phyloP scores from a whole-genome alignment of 1,140 invertebrate species.

The Scaptomyza graminum region DNA sequence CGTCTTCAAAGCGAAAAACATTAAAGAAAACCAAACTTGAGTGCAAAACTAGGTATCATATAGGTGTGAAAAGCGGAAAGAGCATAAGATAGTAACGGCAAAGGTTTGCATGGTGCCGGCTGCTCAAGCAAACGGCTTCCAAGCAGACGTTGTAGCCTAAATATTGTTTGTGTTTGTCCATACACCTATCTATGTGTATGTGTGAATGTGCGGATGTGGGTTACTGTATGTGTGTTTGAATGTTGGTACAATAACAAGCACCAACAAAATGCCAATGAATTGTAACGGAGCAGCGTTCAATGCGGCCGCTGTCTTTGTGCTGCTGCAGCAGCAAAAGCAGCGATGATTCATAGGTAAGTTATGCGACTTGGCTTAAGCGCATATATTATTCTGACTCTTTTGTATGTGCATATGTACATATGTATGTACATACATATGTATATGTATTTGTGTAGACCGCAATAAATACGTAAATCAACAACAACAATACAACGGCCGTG shows the following conservation, averaged over 20 bases:
- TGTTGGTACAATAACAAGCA: conserved; percentile 70
- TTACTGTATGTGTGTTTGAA: conserved; percentile 13
- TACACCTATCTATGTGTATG: conserved; percentile 23
- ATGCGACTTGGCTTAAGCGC: conserved; percentile 26
- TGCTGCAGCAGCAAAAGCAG: conserved; percentile 48
- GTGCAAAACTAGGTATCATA: conserved; percentile 35
- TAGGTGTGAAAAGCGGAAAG: conserved; percentile 1
- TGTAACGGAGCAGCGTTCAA: conserved; percentile 66
- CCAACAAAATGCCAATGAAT: conserved; percentile 70
- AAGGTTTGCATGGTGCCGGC: conserved; percentile 27
- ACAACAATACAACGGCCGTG: conserved; percentile 54
- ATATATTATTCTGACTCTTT: conserved; percentile 4
- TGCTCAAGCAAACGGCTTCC: conserved; percentile 22
- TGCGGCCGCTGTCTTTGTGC: conserved; percentile 49
- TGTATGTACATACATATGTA: too few species aligned
- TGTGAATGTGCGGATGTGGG: conserved; percentile 29
- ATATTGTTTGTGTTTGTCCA: conserved; percentile 26
- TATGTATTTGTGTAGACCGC: conserved; percentile 35
- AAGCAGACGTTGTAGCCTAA: background rate
- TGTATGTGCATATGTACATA: conserved; percentile 11
- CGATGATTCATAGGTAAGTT: conserved; percentile 75
- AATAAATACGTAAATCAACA: conserved; percentile 36
- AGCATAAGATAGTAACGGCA: conserved; percentile 3
- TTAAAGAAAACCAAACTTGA: conserved; percentile 58
- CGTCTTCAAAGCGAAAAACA: conserved; percentile 62